phyloP scores from a whole-genome alignment of 2,113 vertebrate species.

The Chionomys nivalis region DNA sequence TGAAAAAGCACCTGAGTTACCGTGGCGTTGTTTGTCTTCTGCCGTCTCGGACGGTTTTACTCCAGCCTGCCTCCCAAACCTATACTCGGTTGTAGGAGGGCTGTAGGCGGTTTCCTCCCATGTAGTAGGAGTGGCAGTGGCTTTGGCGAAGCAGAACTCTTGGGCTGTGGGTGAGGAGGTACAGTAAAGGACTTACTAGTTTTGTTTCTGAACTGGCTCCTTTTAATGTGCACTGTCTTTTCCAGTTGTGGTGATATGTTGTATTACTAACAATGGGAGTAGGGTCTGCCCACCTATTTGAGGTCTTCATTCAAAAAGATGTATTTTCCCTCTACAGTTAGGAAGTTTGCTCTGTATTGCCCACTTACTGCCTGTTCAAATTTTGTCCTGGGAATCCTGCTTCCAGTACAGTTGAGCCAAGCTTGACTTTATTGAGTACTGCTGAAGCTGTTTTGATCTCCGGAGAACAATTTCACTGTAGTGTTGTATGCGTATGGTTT shows the following conservation, averaged over 20 bases:
- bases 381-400: slow-evolving; percentile 56
- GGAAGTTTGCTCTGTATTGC: slow-evolving; percentile 50
- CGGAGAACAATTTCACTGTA: not conserved
- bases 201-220: not conserved
- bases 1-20: slow-evolving; percentile 2
- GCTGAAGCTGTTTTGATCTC: slow-evolving; percentile 41
- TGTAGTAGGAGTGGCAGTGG: not conserved
- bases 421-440: not conserved
- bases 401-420: not conserved
- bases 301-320: not conserved
- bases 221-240: not conserved
- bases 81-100: not conserved
- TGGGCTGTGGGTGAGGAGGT: not conserved
- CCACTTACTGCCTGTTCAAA: slow-evolving; percentile 45
- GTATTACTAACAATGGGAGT: not conserved
- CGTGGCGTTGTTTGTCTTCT: not conserved
- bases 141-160: not conserved
- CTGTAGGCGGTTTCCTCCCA: slow-evolving; percentile 9
- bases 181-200: not conserved
- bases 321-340: slow-evolving; percentile 28
- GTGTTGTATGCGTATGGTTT: not conserved
- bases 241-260: not conserved
- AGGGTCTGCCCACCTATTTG: not conserved
- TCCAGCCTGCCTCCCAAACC: not conserved
- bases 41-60: not conserved